These are phyloP conservation scores for Labeo calbasu DNA, from an alignment of 2,797 vertebrate species.

Conservation along the genomic window DNA sequence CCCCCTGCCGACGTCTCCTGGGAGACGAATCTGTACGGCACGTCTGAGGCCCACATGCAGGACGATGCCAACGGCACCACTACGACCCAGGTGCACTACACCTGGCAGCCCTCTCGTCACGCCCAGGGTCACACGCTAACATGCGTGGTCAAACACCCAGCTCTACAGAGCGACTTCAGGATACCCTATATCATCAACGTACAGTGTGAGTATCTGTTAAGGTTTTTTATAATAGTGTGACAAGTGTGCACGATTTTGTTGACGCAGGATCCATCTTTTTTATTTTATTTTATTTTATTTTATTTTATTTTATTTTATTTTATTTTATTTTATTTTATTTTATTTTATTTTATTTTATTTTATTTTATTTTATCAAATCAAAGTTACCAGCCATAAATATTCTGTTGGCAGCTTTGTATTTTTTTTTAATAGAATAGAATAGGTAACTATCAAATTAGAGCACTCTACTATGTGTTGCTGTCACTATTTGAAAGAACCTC, in stretches of 20 bases:
- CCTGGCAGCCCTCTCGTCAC: constrained; percentile 89
- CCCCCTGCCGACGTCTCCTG: constrained; percentile 91
- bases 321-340: neutral
- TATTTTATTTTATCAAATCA: no score
- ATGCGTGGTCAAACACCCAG: constrained; percentile 92
- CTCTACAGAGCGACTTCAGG: constrained; percentile 87
- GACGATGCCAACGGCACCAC: constrained; percentile 90
- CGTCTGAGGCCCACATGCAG: constrained; percentile 83
- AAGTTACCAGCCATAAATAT: neutral
- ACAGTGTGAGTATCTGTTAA: constrained; percentile 84
- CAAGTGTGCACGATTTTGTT: neutral
- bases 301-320: no score
- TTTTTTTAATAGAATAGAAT: neutral
- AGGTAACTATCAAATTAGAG: neutral
- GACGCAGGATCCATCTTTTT: neutral
- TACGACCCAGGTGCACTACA: constrained; percentile 90
- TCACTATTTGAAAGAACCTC: neutral
- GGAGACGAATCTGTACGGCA: constrained; percentile 90
- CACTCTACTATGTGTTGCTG: neutral
- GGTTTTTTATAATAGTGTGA: neutral
- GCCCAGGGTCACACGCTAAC: constrained; percentile 88
- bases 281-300: neutral
- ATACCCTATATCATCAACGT: constrained; percentile 90
- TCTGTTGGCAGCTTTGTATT: neutral
- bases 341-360: neutral